Base-by-base conservation (phyloP, 2,888 invertebrate genomes). In the Oscheius sp. region DNA sequence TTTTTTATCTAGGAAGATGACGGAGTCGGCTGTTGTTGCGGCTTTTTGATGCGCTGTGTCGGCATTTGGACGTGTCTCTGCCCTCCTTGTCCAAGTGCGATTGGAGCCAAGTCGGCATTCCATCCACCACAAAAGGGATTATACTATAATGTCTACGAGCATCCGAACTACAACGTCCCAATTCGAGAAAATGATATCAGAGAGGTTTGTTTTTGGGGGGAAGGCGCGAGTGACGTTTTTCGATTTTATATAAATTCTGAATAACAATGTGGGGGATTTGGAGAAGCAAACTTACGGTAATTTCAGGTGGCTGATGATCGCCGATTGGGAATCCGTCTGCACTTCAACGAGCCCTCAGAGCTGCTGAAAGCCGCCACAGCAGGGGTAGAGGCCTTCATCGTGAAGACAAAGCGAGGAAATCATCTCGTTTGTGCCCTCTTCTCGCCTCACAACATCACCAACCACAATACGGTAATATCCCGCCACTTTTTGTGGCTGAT, bases 61-160 rank as follows among this genome's bases (percentile, higher is more conserved):
- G 75, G 76, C 71, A n/a, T n/a, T n/a, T n/a, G n/a, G n/a, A n/a
- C n/a, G n/a, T 66, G 80, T 23, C 55, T 69, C 29, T 83, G 83
- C 65, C 83, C 82, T 8, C 83, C 83, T 25, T 65, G 81, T 27
- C 83, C 83, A 6, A 71, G 68, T 8, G 33, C 55, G 15, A 74
- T 83, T 65, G 71, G 75, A 10, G 65, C 78, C 20, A 83, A 83
- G 57, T 23, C 81, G 8, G 82, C 83, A 34, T 83, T 82, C 70
- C 81, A 82, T 65, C 82, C 83, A 15, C 80, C 81, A 2, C 67
- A 67, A 58, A 57, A 42, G 39, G 50, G 50, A 12, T 15, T 25
- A 27, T 17, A 17, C 3, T 33, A 55, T 37, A 37, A 17, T 17
- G 29, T 52, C 50, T 52, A 52, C 50, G 27, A 52, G n/a, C n/a